Base-by-base conservation (phyloP, 2,888 invertebrate genomes). In the Beris chalybata region DNA sequence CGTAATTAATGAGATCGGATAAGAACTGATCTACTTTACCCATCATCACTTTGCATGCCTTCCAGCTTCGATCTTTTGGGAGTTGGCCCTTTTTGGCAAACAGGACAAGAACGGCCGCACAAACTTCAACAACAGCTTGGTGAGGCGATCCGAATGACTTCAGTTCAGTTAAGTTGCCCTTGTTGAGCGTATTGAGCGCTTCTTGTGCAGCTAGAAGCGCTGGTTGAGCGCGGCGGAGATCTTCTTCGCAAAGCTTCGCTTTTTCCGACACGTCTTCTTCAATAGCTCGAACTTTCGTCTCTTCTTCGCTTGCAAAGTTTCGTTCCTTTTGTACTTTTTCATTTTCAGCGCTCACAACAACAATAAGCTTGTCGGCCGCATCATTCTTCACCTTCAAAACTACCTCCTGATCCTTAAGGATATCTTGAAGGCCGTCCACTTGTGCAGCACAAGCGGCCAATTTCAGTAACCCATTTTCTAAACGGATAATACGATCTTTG, bases 101-200 rank as follows among this genome's bases (percentile, higher is more conserved):
- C n/a, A 97, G 82, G 3, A 95, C 92, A 72, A 95, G 84, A 4
- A 96, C 95, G 6, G 95, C 95, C 1, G 92, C 90, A 7, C 89
- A 87, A 0, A 96, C 95, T 73, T 88, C 91, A 0, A 92, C 89
- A 0, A 96, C 96, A 64, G 93, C 93, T 50, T 89, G 88, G 0
- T 95, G 94, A 4, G 97, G 97, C 4, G 93, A 88, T 0, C 94
- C 93, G 78, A 97, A 96, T 0, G 96, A 94, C 78, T 96, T 96
- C 76, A 97, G 80, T 81, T 97, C 97, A 0, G 96, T 96, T 71
- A 97, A 81, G 78, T 97, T 97, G 75, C 88, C 90, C 83, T 97
- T 97, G 76, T 97, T 95, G 30, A 97, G 81, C 0, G 96, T 96
- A 76, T 96, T 91, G 58, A 97, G 81, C 7, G 97, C 96, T 73